Evolutionary conservation across 2,888 invertebrate species (phyloP).

Genomic region (Lapara coniferarum): DNA sequence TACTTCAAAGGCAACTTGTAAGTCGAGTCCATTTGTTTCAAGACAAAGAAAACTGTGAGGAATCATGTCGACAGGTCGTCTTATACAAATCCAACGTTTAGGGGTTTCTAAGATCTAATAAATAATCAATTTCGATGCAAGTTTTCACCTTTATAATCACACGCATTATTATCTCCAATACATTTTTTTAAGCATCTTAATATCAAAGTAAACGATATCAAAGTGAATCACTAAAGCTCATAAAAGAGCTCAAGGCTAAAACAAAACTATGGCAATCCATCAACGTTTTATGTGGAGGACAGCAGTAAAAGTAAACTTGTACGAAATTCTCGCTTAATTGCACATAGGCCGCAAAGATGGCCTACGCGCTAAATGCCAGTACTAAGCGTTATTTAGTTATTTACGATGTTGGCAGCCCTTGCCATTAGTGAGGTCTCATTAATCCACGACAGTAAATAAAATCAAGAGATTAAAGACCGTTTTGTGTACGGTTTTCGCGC

Average conservation of each 20-base stretch:
- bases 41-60: too few species aligned
- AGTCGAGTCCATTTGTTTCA: too few species aligned
- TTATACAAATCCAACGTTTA: too few species aligned
- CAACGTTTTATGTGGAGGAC: background rate
- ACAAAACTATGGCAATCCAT: background rate
- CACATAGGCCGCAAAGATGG: conserved; percentile 8
- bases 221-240: background rate
- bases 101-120: too few species aligned
- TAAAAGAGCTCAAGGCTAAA: background rate
- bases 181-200: too few species aligned
- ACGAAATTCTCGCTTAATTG: conserved; percentile 20
- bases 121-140: too few species aligned
- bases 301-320: conserved; percentile 16
- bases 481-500: conserved; percentile 3
- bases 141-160: too few species aligned
- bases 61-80: too few species aligned
- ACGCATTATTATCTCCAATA: too few species aligned
- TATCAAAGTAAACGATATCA: too few species aligned
- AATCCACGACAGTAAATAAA: conserved; percentile 48
- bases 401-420: conserved; percentile 47
- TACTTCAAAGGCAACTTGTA: background rate
- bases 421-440: conserved; percentile 53
- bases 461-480: conserved; percentile 43
- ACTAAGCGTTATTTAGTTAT: conserved; percentile 58
- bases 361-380: conserved; percentile 30